Base-by-base conservation (phyloP, 2,797 vertebrate species). In the Sarcoramphus papa region DNA sequence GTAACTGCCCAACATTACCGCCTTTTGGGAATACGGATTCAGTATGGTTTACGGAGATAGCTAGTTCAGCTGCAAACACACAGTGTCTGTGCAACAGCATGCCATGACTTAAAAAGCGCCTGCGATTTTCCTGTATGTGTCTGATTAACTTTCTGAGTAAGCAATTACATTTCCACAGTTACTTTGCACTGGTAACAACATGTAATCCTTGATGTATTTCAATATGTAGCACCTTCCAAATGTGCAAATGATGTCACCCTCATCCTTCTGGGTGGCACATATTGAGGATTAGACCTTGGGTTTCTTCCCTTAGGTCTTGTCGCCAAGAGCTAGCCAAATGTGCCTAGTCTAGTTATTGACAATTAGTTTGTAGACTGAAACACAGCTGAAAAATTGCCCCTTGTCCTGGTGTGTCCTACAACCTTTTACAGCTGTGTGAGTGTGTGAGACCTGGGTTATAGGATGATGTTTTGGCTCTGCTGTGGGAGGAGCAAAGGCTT, bases 31-130 rank as follows among this genome's bases (percentile, higher is more conserved):
- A 9, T 35, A 3, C 9, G 25, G 13, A 54, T 10, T 50, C 30
- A 63, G 14, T 12, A 7, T 0, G 3, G 25, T 28, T 22, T 51
- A 53, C 1, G 3, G 35, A 31, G 54, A 4, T 2, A 10, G n/a
- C 48, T 53, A 13, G 60, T 93, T 64, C 1, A 1, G 53, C 28
- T 33, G 50, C 19, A 40, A 35, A 12, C n/a, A 18, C 16, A 3
- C 14, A 6, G 9, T 25, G 35, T 17, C 41, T 28, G 24, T 35
- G 50, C 19, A n/a, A 53, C 30, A 50, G 33, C 56, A 28, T 53
- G 31, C 19, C 5, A 1, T 31, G 51, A 11, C 41, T 92, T 82
- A 18, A 50, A 79, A 88, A 75, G 16, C 27, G 7, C 51, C 68
- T 72, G 59, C 33, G 25, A 73, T 70, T 93, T 88, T 70, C 9